phyloP scores from a whole-genome alignment of 2,888 invertebrate species.

The Macaria liturata region DNA sequence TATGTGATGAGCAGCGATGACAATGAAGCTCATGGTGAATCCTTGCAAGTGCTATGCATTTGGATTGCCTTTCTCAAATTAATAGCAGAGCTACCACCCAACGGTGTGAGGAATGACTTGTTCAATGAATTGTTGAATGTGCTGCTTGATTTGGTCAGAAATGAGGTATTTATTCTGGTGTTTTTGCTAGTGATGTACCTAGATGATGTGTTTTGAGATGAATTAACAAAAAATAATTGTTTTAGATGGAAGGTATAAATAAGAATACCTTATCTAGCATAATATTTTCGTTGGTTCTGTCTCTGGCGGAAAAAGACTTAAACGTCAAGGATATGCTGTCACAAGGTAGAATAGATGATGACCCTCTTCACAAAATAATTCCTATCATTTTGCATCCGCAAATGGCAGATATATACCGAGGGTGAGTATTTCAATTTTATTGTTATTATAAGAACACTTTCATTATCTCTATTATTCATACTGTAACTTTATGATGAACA shows the following conservation, averaged over 20 bases:
- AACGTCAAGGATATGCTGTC: conserved; percentile 42
- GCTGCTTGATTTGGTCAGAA: conserved; percentile 39
- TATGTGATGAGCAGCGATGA: too few relatives aligned
- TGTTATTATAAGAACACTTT: too few relatives aligned
- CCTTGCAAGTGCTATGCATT: conserved; percentile 48
- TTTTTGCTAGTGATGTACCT: too few relatives aligned
- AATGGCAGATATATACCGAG: conserved; percentile 1
- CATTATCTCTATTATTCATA: too few relatives aligned
- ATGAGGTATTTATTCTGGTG: conserved; percentile 46
- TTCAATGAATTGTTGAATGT: conserved; percentile 52
- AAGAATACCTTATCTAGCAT: conserved; percentile 19
- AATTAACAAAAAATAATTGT: not conserved
- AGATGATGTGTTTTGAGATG: too few relatives aligned
- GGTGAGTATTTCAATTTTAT: conserved; percentile 2
- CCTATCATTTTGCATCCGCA: conserved; percentile 34
- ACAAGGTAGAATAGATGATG: conserved; percentile 28
- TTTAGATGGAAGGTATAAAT: not conserved
- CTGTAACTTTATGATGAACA: not conserved
- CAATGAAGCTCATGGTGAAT: too few relatives aligned
- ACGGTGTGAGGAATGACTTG: conserved; percentile 55
- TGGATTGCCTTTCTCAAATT: conserved; percentile 62
- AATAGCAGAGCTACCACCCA: conserved; percentile 56
- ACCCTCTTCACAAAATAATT: conserved; percentile 45
- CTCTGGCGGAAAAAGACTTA: conserved; percentile 45
- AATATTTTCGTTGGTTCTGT: conserved; percentile 44